A percentile compares a stretch with the other conserved stretches of the same genome.
Evolutionary conservation across 2,113 vertebrate species (phyloP).

Genomic region (Mormoops blainvillei): DNA sequence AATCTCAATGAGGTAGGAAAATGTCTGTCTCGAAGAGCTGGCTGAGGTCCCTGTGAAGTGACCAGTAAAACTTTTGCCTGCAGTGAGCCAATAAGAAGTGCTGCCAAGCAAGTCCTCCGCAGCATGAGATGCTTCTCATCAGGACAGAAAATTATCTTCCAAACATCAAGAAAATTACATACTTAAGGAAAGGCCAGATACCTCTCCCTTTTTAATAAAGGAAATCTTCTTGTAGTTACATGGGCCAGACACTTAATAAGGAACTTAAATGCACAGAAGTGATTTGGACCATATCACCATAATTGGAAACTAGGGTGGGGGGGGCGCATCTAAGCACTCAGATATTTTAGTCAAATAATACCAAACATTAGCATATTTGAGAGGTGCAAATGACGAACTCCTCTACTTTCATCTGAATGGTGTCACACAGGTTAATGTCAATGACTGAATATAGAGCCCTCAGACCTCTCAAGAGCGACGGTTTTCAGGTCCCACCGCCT

Average conservation of each 20-base stretch:
- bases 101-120: neutral
- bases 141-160: neutral
- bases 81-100: neutral
- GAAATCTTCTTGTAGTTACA: neutral
- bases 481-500: neutral
- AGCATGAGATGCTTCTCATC: neutral
- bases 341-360: neutral
- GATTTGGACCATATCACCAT: neutral
- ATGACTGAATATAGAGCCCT: neutral
- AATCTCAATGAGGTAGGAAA: neutral
- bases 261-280: neutral
- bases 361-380: neutral
- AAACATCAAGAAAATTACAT: neutral
- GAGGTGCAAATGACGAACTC: neutral
- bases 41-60: neutral
- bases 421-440: neutral
- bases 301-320: neutral
- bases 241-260: neutral
- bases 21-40: neutral
- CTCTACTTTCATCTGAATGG: neutral
- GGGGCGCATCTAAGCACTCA: neutral
- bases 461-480: neutral
- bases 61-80: neutral
- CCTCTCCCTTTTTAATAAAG: neutral
- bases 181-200: neutral